Evolutionary conservation across 2,113 vertebrate species (phyloP).

Genomic region (Oncorhynchus keta): DNA sequence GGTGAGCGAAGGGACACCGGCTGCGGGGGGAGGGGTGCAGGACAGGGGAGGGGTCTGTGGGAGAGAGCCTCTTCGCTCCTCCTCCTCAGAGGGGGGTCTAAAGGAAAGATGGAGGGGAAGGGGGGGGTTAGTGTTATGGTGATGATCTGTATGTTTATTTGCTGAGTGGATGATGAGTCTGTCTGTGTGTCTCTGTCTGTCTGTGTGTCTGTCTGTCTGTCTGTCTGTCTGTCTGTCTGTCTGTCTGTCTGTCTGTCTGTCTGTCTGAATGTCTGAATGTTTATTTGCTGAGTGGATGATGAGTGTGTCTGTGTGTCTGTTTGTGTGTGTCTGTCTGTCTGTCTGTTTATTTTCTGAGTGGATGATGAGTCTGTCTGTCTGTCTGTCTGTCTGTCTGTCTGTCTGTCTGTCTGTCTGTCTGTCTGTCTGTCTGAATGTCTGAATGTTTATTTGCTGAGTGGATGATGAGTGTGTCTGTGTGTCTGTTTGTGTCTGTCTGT

Average conservation of each 20-base stretch:
- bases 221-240: not conserved
- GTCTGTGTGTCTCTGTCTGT: not conserved
- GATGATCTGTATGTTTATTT: too few species aligned
- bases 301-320: not conserved
- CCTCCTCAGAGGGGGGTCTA: slow-evolving; percentile 23
- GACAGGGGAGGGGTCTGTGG: slow-evolving; percentile 26
- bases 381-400: not conserved
- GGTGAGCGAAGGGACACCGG: slow-evolving; percentile 52
- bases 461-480: not conserved
- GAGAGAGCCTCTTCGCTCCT: slow-evolving; percentile 51
- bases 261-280: not conserved
- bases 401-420: not conserved
- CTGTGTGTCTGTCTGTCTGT: not conserved
- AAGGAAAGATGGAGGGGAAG: not conserved
- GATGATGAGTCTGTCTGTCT: slow-evolving; percentile 7
- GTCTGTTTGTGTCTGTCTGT: not conserved
- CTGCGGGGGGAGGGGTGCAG: slow-evolving; percentile 7
- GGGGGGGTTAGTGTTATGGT: too few species aligned
- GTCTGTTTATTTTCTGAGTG: too few species aligned
- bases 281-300: not conserved
- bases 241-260: not conserved
- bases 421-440: not conserved
- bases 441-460: not conserved
- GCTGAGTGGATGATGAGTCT: slow-evolving; percentile 1
- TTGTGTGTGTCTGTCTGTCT: not conserved